phyloP scores from a whole-genome alignment of 2,797 vertebrate species.

The Lepilemur ruficaudatus region DNA sequence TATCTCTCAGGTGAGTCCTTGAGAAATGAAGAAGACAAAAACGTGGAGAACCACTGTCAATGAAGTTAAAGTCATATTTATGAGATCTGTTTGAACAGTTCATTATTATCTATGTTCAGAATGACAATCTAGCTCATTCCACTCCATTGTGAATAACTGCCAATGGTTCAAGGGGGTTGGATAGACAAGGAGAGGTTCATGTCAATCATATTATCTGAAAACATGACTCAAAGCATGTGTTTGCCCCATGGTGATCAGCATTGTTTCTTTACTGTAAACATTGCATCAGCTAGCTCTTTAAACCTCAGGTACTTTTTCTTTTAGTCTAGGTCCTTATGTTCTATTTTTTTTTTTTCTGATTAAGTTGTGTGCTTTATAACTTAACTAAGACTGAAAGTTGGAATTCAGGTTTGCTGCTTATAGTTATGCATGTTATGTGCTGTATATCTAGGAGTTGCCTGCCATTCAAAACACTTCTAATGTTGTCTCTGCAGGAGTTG shows the following conservation, averaged over 20 bases:
- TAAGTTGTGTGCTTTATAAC: neutral
- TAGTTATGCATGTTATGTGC: neutral
- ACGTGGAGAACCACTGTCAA: neutral
- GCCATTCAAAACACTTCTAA: neutral
- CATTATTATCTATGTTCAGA: neutral
- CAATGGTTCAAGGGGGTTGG: neutral
- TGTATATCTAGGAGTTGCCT: too few relatives aligned
- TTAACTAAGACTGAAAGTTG: neutral
- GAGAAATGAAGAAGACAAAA: neutral
- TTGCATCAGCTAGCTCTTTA: neutral
- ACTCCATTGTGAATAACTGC: neutral
- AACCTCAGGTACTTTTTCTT: neutral
- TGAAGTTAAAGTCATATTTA: neutral
- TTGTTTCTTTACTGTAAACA: neutral
- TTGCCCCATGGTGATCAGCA: neutral
- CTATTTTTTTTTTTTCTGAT: neutral
- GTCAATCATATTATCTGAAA: neutral
- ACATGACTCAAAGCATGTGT: neutral
- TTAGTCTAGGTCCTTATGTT: neutral
- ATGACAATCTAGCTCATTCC: neutral
- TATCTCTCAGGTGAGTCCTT: neutral
- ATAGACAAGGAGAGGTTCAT: neutral
- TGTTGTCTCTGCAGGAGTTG: neutral
- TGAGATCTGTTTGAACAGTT: neutral
- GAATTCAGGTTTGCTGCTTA: neutral